phyloP scores from a whole-genome alignment of 2,113 vertebrate genomes.

The Odontophorus gujanensis region DNA sequence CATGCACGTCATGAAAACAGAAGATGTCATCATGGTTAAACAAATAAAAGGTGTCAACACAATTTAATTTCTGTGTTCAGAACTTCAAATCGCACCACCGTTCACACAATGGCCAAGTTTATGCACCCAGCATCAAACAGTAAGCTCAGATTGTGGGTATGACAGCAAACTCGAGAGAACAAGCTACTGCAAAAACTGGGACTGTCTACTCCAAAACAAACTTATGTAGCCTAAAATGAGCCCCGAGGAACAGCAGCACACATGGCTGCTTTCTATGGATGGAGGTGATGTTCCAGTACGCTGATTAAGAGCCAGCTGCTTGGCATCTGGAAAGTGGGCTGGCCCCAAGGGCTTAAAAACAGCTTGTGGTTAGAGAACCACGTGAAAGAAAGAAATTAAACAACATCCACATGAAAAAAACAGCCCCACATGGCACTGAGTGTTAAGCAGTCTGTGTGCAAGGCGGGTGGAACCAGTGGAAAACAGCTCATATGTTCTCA shows the following conservation, averaged over 20 bases:
- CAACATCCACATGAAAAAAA: neutral
- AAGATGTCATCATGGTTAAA: neutral
- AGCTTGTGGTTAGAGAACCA: conserved; percentile 21
- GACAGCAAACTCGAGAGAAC: neutral
- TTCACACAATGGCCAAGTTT: accelerated
- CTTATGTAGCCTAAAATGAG: neutral
- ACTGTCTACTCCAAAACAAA: neutral
- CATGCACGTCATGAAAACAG: neutral
- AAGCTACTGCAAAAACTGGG: neutral
- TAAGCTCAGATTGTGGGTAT: neutral
- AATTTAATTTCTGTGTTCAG: neutral
- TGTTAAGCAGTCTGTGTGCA: neutral
- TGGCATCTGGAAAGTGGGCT: neutral
- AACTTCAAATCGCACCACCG: neutral
- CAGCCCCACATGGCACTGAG: accelerated
- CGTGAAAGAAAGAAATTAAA: neutral
- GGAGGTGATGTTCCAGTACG: neutral
- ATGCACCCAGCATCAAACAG: neutral
- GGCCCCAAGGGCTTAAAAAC: neutral
- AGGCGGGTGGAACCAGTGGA: conserved; percentile 3
- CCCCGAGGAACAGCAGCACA: neutral
- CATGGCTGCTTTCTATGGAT: neutral
- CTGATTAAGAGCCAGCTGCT: neutral
- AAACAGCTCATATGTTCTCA: neutral
- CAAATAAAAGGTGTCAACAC: neutral